phyloP scores from a whole-genome alignment of 2,888 invertebrate species.

The Erebia epiphron region DNA sequence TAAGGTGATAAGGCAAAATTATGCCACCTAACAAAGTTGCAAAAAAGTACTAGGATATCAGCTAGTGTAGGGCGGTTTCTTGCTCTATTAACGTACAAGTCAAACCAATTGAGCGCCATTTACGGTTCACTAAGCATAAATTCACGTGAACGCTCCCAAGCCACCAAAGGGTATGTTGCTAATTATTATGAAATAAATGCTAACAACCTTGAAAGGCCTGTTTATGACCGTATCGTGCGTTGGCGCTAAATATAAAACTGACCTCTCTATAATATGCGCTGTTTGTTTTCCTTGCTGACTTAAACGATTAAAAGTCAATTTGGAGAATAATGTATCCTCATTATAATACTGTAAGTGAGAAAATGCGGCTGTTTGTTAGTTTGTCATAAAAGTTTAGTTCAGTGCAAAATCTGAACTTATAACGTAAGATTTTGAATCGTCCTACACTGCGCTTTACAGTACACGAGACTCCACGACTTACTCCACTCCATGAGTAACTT shows the following conservation, averaged over 20 bases:
- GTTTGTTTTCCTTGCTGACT: background rate
- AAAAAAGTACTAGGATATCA: conserved; percentile 1
- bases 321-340: background rate
- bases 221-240: conserved; percentile 27
- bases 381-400: background rate
- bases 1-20: too few relatives aligned
- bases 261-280: conserved; percentile 29
- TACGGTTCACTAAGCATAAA: conserved; percentile 39
- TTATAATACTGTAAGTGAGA: background rate
- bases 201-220: conserved; percentile 38
- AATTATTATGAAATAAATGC: conserved; percentile 39
- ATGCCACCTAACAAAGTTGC: too few relatives aligned
- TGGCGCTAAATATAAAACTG: conserved; percentile 31
- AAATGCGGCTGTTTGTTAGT: background rate
- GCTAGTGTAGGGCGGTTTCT: background rate
- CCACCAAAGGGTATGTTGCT: conserved; percentile 33
- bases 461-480: too few relatives aligned
- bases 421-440: too few relatives aligned
- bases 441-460: too few relatives aligned
- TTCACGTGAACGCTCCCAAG: conserved; percentile 38
- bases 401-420: too few relatives aligned
- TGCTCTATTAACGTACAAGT: conserved; percentile 20
- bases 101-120: conserved; percentile 26
- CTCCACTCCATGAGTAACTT: too few relatives aligned
- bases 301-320: background rate